phyloP scores from a whole-genome alignment of 2,797 vertebrate genomes.

The Lacerta agilis region DNA sequence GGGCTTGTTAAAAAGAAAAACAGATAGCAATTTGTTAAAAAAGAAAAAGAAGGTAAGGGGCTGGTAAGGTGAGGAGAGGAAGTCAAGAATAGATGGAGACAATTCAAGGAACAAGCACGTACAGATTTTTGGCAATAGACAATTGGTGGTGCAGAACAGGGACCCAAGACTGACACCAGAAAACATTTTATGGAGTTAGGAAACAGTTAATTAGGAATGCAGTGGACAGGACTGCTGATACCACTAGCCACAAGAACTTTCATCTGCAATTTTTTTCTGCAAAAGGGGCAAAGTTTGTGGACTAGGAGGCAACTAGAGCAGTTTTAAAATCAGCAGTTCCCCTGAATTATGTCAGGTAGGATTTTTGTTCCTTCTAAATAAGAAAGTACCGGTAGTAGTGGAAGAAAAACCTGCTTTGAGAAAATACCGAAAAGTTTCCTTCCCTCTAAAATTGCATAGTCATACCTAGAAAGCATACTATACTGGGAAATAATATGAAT shows the following conservation, averaged over 20 bases:
- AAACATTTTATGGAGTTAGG: background rate
- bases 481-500: slow-evolving; percentile 9
- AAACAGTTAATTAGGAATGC: background rate
- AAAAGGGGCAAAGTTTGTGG: background rate
- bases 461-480: background rate
- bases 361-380: slow-evolving; percentile 11
- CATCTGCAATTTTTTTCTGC: background rate
- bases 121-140: background rate
- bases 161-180: background rate
- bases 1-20: background rate
- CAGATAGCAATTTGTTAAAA: background rate
- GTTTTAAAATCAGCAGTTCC: background rate
- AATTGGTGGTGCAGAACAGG: background rate
- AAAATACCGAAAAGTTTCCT: background rate
- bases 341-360: background rate
- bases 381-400: slow-evolving; percentile 8
- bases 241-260: background rate
- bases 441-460: background rate
- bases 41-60: background rate
- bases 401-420: slow-evolving; percentile 3
- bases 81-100: background rate
- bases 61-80: background rate
- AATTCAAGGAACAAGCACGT: background rate
- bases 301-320: background rate
- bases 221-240: background rate